Evolutionary conservation across 2,113 vertebrate species (phyloP).

Genomic region (Gymnocephalus cernua): DNA sequence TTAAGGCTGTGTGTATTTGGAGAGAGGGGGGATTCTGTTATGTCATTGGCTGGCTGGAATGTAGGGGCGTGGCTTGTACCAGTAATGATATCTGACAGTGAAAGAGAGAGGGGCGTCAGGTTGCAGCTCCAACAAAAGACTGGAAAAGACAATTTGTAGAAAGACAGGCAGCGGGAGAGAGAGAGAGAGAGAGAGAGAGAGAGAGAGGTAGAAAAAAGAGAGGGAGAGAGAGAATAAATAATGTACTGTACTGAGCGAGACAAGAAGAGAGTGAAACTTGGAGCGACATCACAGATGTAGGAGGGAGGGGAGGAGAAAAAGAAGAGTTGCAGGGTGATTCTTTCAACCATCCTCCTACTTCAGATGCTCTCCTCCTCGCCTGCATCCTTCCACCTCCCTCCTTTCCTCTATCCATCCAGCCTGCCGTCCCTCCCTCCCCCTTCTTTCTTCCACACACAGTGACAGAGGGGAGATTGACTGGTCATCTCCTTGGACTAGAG

Average conservation of each 20-base stretch:
- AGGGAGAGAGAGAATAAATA: slow-evolving; percentile 38
- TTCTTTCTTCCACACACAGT: slow-evolving; percentile 54
- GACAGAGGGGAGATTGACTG: slow-evolving; percentile 75
- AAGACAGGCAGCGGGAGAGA: slow-evolving; percentile 54
- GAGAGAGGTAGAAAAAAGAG: slow-evolving; percentile 47
- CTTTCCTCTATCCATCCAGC: slow-evolving; percentile 56
- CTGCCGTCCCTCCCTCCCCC: slow-evolving; percentile 44
- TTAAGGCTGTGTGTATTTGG: slow-evolving; percentile 19
- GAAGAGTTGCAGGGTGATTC: slow-evolving; percentile 74
- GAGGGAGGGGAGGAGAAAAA: slow-evolving; percentile 63
- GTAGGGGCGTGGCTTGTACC: slow-evolving; percentile 63
- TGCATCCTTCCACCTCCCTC: slow-evolving; percentile 68
- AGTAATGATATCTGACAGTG: slow-evolving; percentile 77
- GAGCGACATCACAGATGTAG: slow-evolving; percentile 69
- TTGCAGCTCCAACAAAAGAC: slow-evolving; percentile 79
- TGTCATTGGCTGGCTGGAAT: slow-evolving; percentile 66
- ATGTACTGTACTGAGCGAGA: slow-evolving; percentile 49
- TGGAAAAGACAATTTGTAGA: slow-evolving; percentile 75
- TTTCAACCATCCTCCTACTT: slow-evolving; percentile 75
- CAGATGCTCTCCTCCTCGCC: slow-evolving; percentile 71
- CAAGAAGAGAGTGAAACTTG: slow-evolving; percentile 61
- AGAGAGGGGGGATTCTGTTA: slow-evolving; percentile 4
- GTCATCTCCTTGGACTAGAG: slow-evolving; percentile 65
- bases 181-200: slow-evolving; percentile 27
- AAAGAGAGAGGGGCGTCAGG: slow-evolving; percentile 65